Evolutionary conservation across 2,113 vertebrate species (phyloP).

Genomic region (Miniopterus natalensis): DNA sequence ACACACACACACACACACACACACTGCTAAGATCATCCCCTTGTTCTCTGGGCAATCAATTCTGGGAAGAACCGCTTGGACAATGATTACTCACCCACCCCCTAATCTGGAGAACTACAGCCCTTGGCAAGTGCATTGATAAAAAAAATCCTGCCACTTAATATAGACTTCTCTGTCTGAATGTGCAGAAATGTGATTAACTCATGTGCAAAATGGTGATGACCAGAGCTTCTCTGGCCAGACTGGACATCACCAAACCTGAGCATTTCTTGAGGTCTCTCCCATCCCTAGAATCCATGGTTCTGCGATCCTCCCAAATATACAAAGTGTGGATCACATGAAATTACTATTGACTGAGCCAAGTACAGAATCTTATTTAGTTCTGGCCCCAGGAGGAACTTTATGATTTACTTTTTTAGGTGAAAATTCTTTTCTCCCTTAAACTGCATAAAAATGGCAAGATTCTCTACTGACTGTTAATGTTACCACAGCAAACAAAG

Average conservation of each 20-base stretch:
- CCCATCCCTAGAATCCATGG: not conserved
- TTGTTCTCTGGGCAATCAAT: not conserved
- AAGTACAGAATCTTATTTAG: not conserved
- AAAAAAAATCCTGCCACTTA: not conserved
- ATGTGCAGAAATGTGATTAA: not conserved
- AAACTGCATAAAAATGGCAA: not conserved
- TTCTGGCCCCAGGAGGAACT: not conserved
- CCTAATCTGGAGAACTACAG: not conserved
- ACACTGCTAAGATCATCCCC: not conserved
- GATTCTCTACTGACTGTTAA: not conserved
- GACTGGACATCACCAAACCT: not conserved
- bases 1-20: not conserved
- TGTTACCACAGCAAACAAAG: not conserved
- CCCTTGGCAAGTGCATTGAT: not conserved
- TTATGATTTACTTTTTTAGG: conserved; percentile 17
- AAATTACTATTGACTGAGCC: not conserved
- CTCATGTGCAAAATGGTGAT: not conserved
- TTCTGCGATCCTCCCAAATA: not conserved
- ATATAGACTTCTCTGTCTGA: not conserved
- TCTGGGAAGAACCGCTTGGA: not conserved
- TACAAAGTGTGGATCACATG: not conserved
- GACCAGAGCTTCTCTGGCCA: not conserved
- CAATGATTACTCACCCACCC: not conserved
- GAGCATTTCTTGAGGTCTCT: not conserved
- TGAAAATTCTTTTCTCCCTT: not conserved